phyloP scores from a whole-genome alignment of 2,888 invertebrate species.

The Drosophila austrosaltans region DNA sequence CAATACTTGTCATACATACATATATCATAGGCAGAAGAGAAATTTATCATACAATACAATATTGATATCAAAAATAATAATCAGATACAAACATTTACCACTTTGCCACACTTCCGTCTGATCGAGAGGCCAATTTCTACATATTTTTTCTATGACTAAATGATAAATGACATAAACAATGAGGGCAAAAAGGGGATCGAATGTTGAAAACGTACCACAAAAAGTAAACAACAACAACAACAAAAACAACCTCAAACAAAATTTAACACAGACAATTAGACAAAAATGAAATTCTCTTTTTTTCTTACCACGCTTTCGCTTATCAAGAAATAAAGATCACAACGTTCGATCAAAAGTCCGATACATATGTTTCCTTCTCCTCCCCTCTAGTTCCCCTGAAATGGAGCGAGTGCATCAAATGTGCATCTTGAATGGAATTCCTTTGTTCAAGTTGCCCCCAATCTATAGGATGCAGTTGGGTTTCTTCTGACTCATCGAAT shows the following conservation, averaged over 20 bases:
- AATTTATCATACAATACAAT: background rate
- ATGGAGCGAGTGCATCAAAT: constrained; percentile 32
- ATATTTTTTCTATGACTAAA: constrained; percentile 39
- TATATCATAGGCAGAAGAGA: background rate
- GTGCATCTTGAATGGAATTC: constrained; percentile 73
- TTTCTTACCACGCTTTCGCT: constrained; percentile 66
- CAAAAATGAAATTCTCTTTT: constrained; percentile 36
- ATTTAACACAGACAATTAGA: constrained; percentile 50
- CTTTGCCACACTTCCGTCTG: constrained; percentile 35
- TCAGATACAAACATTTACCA: constrained; percentile 20
- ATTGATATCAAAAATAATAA: constrained; percentile 1
- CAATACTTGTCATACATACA: background rate
- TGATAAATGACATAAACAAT: constrained; percentile 68
- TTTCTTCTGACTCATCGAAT: constrained; percentile 64
- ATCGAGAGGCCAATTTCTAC: constrained; percentile 25
- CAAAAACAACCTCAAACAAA: constrained; percentile 44
- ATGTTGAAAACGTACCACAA: constrained; percentile 31
- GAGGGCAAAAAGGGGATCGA: constrained; percentile 7
- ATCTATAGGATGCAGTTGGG: constrained; percentile 24
- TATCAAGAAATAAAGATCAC: constrained; percentile 61
- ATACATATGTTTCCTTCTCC: constrained; percentile 39
- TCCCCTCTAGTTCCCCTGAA: background rate
- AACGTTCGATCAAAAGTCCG: constrained; percentile 65
- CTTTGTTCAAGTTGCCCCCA: constrained; percentile 62
- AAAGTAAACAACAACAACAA: constrained; percentile 12